Evolutionary conservation across 2,888 invertebrate genomes (phyloP), one percentile per base, ranked within the genome.

Genomic region (Arrhopalites spinosus): DNA sequence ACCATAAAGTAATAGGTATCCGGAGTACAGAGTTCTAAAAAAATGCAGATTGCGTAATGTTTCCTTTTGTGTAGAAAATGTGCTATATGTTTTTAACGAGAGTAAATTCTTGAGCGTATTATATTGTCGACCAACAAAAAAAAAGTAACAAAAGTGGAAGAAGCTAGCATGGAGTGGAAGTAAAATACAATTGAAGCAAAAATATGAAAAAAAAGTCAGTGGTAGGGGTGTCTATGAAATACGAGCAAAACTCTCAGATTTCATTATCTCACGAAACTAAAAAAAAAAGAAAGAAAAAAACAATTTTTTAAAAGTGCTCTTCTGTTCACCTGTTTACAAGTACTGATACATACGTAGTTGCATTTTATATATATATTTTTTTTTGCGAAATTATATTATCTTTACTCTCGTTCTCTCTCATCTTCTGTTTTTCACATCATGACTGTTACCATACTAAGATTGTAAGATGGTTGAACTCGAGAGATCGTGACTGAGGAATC

Each of bases 191-290:
- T 36, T 36, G 36, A 36, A 11, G 36, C 11, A 36, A 36, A 36
- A 36, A 36, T 36, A 36, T 36, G 36, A 36, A 36, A n/a, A 45
- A 15, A n/a, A 50, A n/a, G 50, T 50, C 15, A n/a, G 50, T n/a
- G n/a, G 17, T 17, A 50, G 50, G 45, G 2, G 2, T 50, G 50
- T 43, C 43, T 29, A 45, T 63, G 63, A 72, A 72, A 72, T 63
- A 61, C 72, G 72, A 72, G 72, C 63, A 72, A 71, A 63, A 61
- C 30, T 63, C 61, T 71, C 43, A 63, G 25, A 71, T 72, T 72
- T 72, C 72, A 72, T 45, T 63, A 45, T 47, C 72, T 63, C 63
- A 63, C 45, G 72, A 72, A 64, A 25, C 25, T 13, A 63, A 63
- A 29, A 25, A 29, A 29, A 29, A 29, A 29, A 1, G 1, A 29